Evolutionary conservation across 2,797 vertebrate species (phyloP), one percentile per base, ranked within the genome.

Genomic region (Smutsia temminckii): DNA sequence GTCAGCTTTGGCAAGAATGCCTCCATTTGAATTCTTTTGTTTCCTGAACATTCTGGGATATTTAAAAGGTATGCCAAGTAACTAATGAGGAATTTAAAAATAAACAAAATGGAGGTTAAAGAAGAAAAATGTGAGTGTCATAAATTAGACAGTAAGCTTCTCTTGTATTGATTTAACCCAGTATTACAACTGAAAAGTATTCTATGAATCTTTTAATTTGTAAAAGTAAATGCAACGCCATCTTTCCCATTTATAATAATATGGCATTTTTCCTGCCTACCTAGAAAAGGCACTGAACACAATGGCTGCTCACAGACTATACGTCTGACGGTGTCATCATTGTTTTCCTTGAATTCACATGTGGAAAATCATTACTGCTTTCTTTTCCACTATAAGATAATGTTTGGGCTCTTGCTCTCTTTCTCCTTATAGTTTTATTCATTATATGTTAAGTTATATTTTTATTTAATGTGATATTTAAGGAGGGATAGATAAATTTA

Each of bases 391-490:
- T 51, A 37, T 84, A 42, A 94, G 84, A 71, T 83, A 49, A 85
- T 49, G 9, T 53, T 37, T 49, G 20, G 17, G 17, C 27, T 79
- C 18, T 63, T 66, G 14, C 9, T 66, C 2, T 64, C 13, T 89
- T 75, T 53, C 8, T 53, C 18, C 32, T 80, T 68, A 61, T 78
- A 66, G 16, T 85, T 75, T 34, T 51, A 23, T 72, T 91, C 21
- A 17, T 42, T 89, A 7, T 46, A 42, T 46, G 53, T 86, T 53
- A 57, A 34, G 34, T 80, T 59, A n/a, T 25, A 61, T 68, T 84
- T 68, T 69, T 59, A 88, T 46, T 68, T 55, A 66, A 57, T 80
- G 18, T 29, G 29, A 61, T 81, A 25, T 42, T 85, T 83, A 89
- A 86, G 57, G 29, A 53, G 20, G 63, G 21, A 87, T 23, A 40